Base-by-base conservation (phyloP, 2,797 vertebrate species). In the Macrochelys suwanniensis region DNA sequence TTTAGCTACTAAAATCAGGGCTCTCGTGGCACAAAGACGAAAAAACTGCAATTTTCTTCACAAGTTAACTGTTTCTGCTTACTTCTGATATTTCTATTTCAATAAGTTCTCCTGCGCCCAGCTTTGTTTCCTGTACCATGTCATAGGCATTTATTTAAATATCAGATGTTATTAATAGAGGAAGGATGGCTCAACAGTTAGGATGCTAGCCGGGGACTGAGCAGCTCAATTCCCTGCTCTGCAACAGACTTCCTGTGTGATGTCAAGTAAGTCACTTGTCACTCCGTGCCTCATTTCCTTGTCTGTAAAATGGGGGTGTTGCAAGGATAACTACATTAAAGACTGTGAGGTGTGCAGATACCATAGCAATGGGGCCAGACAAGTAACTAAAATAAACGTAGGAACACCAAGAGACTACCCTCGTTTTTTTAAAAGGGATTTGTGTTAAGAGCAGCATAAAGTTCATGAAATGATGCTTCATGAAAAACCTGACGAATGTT, bases 11-110 rank as follows among this genome's bases (percentile, higher is more conserved):
- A 82, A 1, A 1, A 71, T 0, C 92, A 83, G 50, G 54, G 77
- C 33, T 50, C 92, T 84, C 77, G 5, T 47, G 85, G 85, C n/a
- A 26, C 80, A 87, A 81, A 37, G 81, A 53, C 65, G 45, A 80
- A 80, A 77, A 57, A 47, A 82, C 5, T 89, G 77, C n/a, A 49
- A 51, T 95, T 92, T 83, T 87, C 47, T 80, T 80, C 51, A 80
- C 54, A 88, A 89, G 89, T 8, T 88, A 96, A 92, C 89, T 80
- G 45, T 57, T 87, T 85, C 84, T 94, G 84, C 65, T 93, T 94
- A 92, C 83, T 89, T 91, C 90, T 50, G 61, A 5, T 81, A 87
- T 91, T 92, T 95, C 42, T 15, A 82, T 68, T 94, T 93, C 87
- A 92, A 89, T 93, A 90, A 74, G 53, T 71, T 19, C 1, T 0